Percentiles rank a stretch among this genome's conserved stretches.
Evolutionary conservation across 2,888 invertebrate species (phyloP).

Genomic region (Podotricha telesiphe): DNA sequence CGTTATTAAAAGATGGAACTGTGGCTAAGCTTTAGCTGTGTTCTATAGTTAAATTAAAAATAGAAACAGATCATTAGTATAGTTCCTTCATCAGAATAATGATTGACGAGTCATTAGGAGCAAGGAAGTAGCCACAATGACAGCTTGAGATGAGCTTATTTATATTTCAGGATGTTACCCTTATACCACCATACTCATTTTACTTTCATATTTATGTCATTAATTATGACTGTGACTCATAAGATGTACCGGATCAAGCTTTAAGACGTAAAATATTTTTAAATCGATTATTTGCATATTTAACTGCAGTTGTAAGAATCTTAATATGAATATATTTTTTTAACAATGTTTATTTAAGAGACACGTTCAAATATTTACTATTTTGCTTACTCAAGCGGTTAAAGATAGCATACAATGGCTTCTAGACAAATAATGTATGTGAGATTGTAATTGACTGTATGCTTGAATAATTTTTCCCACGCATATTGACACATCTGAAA

Average conservation of each 20-base stretch:
- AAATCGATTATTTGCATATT: neutral
- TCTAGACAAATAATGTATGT: slow-evolving; percentile 38
- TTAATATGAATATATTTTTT: neutral
- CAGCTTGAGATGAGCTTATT: slow-evolving; percentile 18
- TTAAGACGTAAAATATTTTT: too few relatives aligned
- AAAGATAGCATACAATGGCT: slow-evolving; percentile 31
- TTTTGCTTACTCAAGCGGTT: slow-evolving; percentile 35
- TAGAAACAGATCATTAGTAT: slow-evolving; percentile 27
- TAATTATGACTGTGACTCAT: too few relatives aligned
- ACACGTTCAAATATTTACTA: slow-evolving; percentile 30
- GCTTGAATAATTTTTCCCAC: slow-evolving; percentile 38
- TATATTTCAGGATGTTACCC: slow-evolving; percentile 35
- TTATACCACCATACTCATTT: too few relatives aligned
- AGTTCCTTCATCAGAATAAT: slow-evolving; percentile 35
- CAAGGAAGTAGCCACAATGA: slow-evolving; percentile 35
- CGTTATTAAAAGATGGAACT: neutral
- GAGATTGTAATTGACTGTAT: slow-evolving; percentile 25
- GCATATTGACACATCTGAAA: slow-evolving; percentile 30
- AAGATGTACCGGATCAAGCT: too few relatives aligned
- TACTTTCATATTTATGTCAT: too few relatives aligned
- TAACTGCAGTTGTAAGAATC: neutral
- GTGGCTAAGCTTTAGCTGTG: neutral
- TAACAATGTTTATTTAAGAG: neutral
- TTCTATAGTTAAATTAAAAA: slow-evolving; percentile 23
- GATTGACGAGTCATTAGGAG: slow-evolving; percentile 41